Evolutionary conservation across 2,888 invertebrate genomes (phyloP).

Genomic region (Willowsia nigromaculata): DNA sequence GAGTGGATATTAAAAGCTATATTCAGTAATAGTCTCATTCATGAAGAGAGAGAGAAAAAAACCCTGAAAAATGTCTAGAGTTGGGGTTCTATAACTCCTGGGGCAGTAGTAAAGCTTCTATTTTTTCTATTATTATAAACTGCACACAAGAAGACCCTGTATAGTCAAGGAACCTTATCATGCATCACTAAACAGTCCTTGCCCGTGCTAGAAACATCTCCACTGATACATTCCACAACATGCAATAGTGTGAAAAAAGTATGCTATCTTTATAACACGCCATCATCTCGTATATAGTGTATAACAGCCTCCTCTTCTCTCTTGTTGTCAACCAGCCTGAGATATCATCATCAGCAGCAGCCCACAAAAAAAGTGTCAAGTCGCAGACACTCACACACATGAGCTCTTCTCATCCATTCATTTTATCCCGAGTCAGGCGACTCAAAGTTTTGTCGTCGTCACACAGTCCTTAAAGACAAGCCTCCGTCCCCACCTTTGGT

Average conservation of each 20-base stretch:
- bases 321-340: slow-evolving; percentile 44
- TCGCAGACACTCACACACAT: slow-evolving; percentile 4
- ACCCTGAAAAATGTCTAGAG: slow-evolving; percentile 41
- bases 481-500: slow-evolving; percentile 4
- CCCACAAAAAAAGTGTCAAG: slow-evolving; percentile 48
- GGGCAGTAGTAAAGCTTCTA: not conserved
- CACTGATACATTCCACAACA: not conserved
- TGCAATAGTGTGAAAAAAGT: not conserved
- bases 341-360: slow-evolving; percentile 46
- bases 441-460: not conserved
- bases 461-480: not conserved
- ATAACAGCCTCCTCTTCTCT: not conserved
- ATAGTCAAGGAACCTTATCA: not conserved
- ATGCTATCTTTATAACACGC: not conserved
- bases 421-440: not conserved
- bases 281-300: not conserved
- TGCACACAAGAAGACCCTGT: not conserved
- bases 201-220: not conserved
- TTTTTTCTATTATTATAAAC: slow-evolving; percentile 22
- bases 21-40: not conserved
- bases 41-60: not conserved
- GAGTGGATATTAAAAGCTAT: not conserved
- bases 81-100: not conserved
- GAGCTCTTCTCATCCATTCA: slow-evolving; percentile 13
- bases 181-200: not conserved